These are phyloP conservation scores for Eidolon dupreanum DNA, from an alignment of 2,797 vertebrate genomes.

Conservation along the genomic window DNA sequence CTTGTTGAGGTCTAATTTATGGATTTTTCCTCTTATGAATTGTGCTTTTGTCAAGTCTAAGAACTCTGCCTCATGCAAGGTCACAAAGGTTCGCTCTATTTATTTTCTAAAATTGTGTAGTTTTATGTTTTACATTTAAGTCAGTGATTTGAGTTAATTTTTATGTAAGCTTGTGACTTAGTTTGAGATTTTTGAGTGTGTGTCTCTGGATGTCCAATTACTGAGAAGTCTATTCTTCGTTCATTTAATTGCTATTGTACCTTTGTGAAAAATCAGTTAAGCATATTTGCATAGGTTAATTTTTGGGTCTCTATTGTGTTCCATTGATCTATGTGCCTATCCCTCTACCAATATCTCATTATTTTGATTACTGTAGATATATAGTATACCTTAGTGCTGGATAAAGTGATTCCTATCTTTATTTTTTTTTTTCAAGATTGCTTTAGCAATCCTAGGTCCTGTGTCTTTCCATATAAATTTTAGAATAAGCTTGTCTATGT, in stretches of 20 bases:
- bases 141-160: neutral
- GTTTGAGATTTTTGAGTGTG: neutral
- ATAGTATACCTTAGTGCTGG: neutral
- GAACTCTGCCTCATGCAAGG: neutral
- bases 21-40: neutral
- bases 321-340: neutral
- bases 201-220: neutral
- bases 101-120: neutral
- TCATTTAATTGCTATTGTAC: neutral
- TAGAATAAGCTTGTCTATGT: neutral
- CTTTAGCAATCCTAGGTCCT: neutral
- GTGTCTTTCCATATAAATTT: neutral
- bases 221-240: neutral
- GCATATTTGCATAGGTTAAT: neutral
- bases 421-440: neutral
- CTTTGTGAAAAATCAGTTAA: neutral
- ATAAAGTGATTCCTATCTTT: neutral
- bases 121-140: neutral
- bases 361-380: neutral
- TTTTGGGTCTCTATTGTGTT: neutral
- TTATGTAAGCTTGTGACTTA: neutral
- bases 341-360: neutral
- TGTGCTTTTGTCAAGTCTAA: neutral
- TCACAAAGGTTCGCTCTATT: neutral
- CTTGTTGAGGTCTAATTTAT: neutral